Percentiles rank a stretch among this genome's conserved stretches.
Conservation (phyloP, 1,140 invertebrate genomes). For the Cylas formicarius region DNA sequence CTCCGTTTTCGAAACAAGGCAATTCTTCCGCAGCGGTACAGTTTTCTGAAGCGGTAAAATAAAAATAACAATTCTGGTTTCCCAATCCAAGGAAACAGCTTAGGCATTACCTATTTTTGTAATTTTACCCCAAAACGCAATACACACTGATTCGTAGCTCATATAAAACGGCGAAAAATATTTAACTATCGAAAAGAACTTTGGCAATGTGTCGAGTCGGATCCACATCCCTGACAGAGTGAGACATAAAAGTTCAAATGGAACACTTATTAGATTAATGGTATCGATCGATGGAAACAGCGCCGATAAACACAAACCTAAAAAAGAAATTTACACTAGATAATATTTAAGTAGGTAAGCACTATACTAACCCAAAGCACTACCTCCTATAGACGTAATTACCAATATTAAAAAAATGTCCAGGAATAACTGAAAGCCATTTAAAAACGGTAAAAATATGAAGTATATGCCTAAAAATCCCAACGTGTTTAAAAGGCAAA, state of each 20-base stretch:
- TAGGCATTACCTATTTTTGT: slow-evolving; percentile 15
- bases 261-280: slow-evolving; percentile 26
- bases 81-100: background rate
- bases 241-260: slow-evolving; percentile 23
- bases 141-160: slow-evolving; percentile 24
- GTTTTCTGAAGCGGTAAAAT: slow-evolving; percentile 14
- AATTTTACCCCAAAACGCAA: slow-evolving; percentile 22
- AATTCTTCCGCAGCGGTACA: slow-evolving; percentile 16
- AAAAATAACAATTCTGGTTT: slow-evolving; percentile 2
- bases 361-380: slow-evolving; percentile 21
- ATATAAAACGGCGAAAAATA: slow-evolving; percentile 33
- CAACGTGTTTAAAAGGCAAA: slow-evolving; percentile 12
- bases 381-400: slow-evolving; percentile 19
- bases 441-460: slow-evolving; percentile 16
- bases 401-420: slow-evolving; percentile 22
- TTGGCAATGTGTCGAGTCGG: slow-evolving; percentile 17
- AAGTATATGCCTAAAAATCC: slow-evolving; percentile 21
- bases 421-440: slow-evolving; percentile 17
- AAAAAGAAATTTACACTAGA: slow-evolving; percentile 7
- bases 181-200: slow-evolving; percentile 21
- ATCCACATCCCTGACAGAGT: slow-evolving; percentile 27
- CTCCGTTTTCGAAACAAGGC: slow-evolving; percentile 20
- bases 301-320: slow-evolving; percentile 28
- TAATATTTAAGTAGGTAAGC: background rate
- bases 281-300: slow-evolving; percentile 25